Percentiles rank a stretch among this genome's conserved stretches.
These are phyloP conservation scores for Pseudomyrmex sp. DNA, from an alignment of 1,140 invertebrate genomes.

Conservation along the genomic window DNA sequence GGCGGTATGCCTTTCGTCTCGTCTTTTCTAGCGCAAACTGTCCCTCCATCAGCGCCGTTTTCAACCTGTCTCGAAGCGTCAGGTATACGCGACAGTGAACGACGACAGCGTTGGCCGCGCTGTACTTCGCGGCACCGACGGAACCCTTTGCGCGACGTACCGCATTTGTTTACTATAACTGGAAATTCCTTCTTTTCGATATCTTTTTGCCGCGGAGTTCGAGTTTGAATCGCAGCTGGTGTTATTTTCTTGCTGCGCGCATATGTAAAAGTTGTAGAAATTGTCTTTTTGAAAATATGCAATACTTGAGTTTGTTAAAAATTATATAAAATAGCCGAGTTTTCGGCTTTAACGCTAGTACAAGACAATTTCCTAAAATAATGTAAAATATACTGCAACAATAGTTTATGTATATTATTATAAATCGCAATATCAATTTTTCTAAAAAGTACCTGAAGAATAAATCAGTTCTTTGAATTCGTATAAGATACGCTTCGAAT, in stretches of 20 bases:
- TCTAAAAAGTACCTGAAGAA: background rate
- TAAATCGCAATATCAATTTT: background rate
- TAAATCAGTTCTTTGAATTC: background rate
- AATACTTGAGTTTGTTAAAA: background rate
- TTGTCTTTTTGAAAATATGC: too few relatives aligned
- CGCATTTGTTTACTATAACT: slow-evolving; percentile 69
- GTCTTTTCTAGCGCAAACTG: slow-evolving; percentile 63
- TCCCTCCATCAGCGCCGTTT: slow-evolving; percentile 61
- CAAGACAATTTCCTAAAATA: background rate
- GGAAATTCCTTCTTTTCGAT: slow-evolving; percentile 43
- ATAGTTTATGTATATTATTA: background rate
- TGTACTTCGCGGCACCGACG: slow-evolving; percentile 57
- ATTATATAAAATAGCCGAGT: too few relatives aligned
- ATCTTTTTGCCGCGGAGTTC: slow-evolving; percentile 10
- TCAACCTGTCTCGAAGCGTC: slow-evolving; percentile 67
- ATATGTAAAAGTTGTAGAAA: background rate
- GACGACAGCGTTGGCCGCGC: slow-evolving; percentile 65
- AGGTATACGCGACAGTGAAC: slow-evolving; percentile 66
- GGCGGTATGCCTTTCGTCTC: slow-evolving; percentile 73
- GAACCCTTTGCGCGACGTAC: slow-evolving; percentile 57
- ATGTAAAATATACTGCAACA: too few relatives aligned
- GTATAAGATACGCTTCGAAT: background rate
- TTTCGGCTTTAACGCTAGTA: too few relatives aligned
- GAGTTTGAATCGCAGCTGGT: slow-evolving; percentile 18
- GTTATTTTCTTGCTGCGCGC: background rate